Evolutionary conservation across 2,113 vertebrate genomes (phyloP), one percentile per base, ranked within the genome.

Genomic region (Limnothrissa miodon): DNA sequence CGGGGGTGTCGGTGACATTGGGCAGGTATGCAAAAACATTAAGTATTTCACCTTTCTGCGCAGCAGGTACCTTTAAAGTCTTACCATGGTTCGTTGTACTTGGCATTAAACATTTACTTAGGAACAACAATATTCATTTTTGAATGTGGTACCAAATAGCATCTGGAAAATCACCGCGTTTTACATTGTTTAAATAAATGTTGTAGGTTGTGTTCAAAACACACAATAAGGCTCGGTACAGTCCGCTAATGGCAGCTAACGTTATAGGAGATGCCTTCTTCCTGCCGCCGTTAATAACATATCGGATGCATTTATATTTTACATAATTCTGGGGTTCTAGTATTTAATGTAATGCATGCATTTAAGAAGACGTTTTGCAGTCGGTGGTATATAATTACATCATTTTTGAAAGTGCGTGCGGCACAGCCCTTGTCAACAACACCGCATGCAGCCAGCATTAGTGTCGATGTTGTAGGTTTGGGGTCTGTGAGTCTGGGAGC

Each of bases 1-100:
- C 81, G 90, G 88, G 78, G 87, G 91, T 46, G 90, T 90, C 8
- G 92, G 87, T 51, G 93, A 94, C 84, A 89, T 93, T 56, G 92
- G 93, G 81, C 93, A 94, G 93, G 93, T 94, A 91, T 56, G 92
- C 84, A 85, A 42, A 9, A 51, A 48, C 29, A 13, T 36, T 74
- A 29, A 74, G 29, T 36, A 74, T 74, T 33, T 3, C 29, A 74
- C 29, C 66, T 36, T 74, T 11, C 15, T 74, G 66, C 25, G 25
- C 10, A 39, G n/a, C n/a, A 62, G n/a, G 23, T 1, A 8, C 29
- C 59, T 62, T 17, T 36, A 29, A 11, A 36, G 4, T 1, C 1
- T 74, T 11, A 36, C 4, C 13, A 36, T 4, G 10, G 29, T 33
- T 36, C 59, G 13, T 13, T 39, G 29, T 17, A 74, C 25, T 17